Evolutionary conservation across 2,797 vertebrate species (phyloP), one percentile per base, ranked within the genome.

Genomic region (Pelodytes ibericus): DNA sequence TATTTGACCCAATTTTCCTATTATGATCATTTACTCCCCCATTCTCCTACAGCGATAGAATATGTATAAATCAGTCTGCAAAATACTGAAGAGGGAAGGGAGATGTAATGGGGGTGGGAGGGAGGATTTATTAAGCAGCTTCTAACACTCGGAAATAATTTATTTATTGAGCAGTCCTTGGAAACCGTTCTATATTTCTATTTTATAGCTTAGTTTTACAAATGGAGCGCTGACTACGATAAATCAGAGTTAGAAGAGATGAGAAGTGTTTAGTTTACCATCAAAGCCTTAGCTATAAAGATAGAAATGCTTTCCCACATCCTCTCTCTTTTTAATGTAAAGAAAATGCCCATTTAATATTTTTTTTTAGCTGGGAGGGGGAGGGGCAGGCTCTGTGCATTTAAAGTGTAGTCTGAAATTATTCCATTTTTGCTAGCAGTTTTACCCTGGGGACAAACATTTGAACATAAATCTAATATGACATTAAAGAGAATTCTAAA

Each of bases 31-130:
- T 91, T 88, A 85, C 86, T 87, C 84, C 70, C 88, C 90, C 89
- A 86, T 91, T 90, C 89, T 68, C 24, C 24, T 47, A 87, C 86
- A 84, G 84, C 77, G 83, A 85, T 87, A 90, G 89, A 89, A 83
- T 88, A 84, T 84, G 84, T 91, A 90, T 92, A 91, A 92, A 92
- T 93, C 91, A 91, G 84, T 87, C 88, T 84, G 84, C 90, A 90
- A 92, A 91, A 89, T 87, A 89, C 83, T 81, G 85, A 72, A 85
- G 88, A 87, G 89, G 89, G 87, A 82, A 30, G 66, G 27, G 86
- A 84, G 80, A 15, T 22, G 69, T 61, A 72, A 72, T 81, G 81
- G 74, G 84, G 88, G 89, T 88, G 89, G n/a, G 84, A 75, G 66
- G 33, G 85, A 60, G 86, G 81, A 91, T 93, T 90, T 91, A 90